Evolutionary conservation across 2,797 vertebrate species (phyloP), one percentile per base, ranked within the genome.

Genomic region (Pseudochromis fuscus): DNA sequence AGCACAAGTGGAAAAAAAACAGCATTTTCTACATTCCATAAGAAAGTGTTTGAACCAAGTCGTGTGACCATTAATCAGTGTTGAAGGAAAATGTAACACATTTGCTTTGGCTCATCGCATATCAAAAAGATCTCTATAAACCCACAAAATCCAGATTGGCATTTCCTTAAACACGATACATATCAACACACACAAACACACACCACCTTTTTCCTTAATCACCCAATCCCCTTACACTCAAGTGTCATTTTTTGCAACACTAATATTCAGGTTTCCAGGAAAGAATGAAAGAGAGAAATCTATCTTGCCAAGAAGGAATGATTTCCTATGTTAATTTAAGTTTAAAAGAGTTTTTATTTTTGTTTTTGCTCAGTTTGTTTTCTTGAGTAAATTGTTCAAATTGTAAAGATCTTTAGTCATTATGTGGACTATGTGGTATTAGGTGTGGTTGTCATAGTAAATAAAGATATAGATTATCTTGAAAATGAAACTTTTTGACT

Each of bases 361-460:
- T 87, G 30, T 64, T 82, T 48, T 24, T 48, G 37, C 52, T 45
- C 31, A 56, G 30, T 83, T 82, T 87, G 59, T 82, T 84, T 85
- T 82, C 71, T 84, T 82, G 82, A 88, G 76, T 88, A 74, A 91
- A 89, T 91, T 91, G 87, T 91, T 92, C 84, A 91, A 92, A 92
- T 87, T 94, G 90, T 94, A 89, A 71, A 89, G 91, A 89, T 90
- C 42, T 64, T 83, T 79, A 88, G 82, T 86, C 74, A 77, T 65
- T 84, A 85, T 91, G 89, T 92, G 90, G 90, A 91, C 76, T 83
- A n/a, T 91, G 75, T 82, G 90, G 19, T 91, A 82, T 88, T 87
- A 88, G 91, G 90, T 93, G 87, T 92, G 94, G 92, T 92, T 94
- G 91, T 93, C 80, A 72, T 89, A 86, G 65, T 91, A 81, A 94